Percentiles rank a stretch among this genome's conserved stretches.
phyloP scores from a whole-genome alignment of 2,888 invertebrate genomes.

The Eupithecia abbreviata region DNA sequence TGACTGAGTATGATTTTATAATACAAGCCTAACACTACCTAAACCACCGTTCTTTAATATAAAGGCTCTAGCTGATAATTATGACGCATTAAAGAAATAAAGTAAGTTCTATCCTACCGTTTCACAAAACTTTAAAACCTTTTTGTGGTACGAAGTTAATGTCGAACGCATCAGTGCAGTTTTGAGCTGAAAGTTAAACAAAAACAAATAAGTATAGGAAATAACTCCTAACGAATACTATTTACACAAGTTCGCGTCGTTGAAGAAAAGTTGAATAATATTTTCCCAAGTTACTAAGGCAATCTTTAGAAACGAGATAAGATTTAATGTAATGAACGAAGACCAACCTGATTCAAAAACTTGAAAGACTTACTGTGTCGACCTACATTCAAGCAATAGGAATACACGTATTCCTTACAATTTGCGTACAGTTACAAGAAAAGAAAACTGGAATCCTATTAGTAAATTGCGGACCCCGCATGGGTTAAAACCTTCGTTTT shows the following conservation, averaged over 20 bases:
- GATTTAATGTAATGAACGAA: slow-evolving; percentile 23
- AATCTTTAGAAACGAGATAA: background rate
- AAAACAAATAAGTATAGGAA: slow-evolving; percentile 10
- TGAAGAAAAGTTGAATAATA: slow-evolving; percentile 2
- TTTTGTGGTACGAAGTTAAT: background rate
- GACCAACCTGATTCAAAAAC: slow-evolving; percentile 8
- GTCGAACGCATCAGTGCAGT: background rate
- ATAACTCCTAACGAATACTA: slow-evolving; percentile 3
- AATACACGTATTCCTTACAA: slow-evolving; percentile 38
- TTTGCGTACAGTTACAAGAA: slow-evolving; percentile 39
- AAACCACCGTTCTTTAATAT: background rate
- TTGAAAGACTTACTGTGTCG: slow-evolving; percentile 8
- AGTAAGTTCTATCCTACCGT: background rate
- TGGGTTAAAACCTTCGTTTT: slow-evolving; percentile 40
- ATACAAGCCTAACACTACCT: background rate
- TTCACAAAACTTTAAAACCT: background rate
- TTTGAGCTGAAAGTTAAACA: background rate
- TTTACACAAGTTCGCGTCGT: slow-evolving; percentile 1
- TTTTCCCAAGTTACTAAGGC: slow-evolving; percentile 8
- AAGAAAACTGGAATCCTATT: slow-evolving; percentile 45
- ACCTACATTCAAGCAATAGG: slow-evolving; percentile 21
- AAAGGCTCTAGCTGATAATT: background rate
- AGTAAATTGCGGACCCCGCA: slow-evolving; percentile 46
- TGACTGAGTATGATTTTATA: too few relatives aligned
- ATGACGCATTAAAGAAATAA: background rate